Percentiles rank a stretch among this genome's conserved stretches.
phyloP scores from a whole-genome alignment of 2,888 invertebrate species.

The Eulithis testata region DNA sequence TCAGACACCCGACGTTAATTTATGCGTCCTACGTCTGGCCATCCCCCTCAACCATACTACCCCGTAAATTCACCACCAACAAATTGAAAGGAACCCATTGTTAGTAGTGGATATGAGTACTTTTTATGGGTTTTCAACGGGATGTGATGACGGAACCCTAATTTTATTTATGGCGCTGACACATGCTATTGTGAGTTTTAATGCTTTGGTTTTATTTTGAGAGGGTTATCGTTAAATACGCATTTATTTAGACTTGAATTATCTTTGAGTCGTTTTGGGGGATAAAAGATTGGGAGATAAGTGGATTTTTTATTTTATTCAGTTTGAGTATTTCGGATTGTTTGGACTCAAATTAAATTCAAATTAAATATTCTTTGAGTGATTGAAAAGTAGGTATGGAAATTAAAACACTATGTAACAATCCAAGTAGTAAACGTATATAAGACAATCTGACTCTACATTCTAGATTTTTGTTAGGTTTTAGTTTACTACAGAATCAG shows the following conservation, averaged over 20 bases:
- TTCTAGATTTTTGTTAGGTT: too few relatives aligned
- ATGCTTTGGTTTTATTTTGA: constrained; percentile 41
- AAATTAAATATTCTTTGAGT: too few relatives aligned
- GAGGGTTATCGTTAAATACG: constrained; percentile 36
- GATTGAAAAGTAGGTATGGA: too few relatives aligned
- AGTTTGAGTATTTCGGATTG: too few relatives aligned
- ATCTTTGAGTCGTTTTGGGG: constrained; percentile 19
- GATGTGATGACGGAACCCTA: constrained; percentile 63
- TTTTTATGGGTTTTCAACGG: constrained; percentile 59
- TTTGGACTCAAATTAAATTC: too few relatives aligned
- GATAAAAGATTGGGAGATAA: constrained; percentile 11
- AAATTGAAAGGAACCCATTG: constrained; percentile 70
- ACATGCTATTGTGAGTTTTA: constrained; percentile 59
- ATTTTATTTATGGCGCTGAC: constrained; percentile 76
- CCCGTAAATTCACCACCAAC: constrained; percentile 61
- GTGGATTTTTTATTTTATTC: constrained; percentile 13
- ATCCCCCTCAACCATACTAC: constrained; percentile 48
- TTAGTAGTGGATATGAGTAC: constrained; percentile 49
- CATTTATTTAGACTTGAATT: constrained; percentile 24
- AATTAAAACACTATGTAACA: too few relatives aligned
- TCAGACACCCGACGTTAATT: constrained; percentile 66
- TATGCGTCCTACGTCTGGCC: constrained; percentile 71
- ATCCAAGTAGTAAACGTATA: too few relatives aligned
- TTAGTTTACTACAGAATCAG: too few relatives aligned
- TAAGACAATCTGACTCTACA: too few relatives aligned